Conservation (phyloP, 2,888 invertebrate species). For the Nineta flava region DNA sequence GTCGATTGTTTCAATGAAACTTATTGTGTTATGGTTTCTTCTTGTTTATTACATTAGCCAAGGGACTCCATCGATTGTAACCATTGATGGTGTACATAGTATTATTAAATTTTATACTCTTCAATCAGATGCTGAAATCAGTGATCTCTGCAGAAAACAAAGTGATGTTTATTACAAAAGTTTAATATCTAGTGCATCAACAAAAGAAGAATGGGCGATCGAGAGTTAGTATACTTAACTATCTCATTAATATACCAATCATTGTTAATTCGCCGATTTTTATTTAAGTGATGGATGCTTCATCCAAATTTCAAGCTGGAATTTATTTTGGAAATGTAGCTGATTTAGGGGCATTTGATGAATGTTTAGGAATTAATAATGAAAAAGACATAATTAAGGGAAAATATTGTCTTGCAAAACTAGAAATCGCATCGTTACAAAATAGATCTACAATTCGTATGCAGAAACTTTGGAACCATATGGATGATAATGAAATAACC, state of each 20-base stretch:
- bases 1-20: no score
- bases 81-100: no score
- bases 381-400: neutral
- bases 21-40: no score
- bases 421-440: neutral
- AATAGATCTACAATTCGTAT: no score
- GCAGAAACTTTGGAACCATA: no score
- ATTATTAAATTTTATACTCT: neutral
- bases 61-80: no score
- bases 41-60: no score
- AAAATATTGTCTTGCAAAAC: neutral
- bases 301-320: slow-evolving; percentile 29
- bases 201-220: neutral
- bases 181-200: neutral
- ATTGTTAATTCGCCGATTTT: no score
- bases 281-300: slow-evolving; percentile 28
- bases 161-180: neutral
- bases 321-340: slow-evolving; percentile 26
- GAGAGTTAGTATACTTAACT: neutral
- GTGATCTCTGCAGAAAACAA: neutral
- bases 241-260: neutral
- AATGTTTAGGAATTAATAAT: slow-evolving; percentile 22
- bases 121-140: neutral
- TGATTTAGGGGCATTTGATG: slow-evolving; percentile 30
- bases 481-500: no score